These are phyloP conservation scores for Allobates femoralis DNA, from an alignment of 2,797 vertebrate genomes.

Conservation along the genomic window DNA sequence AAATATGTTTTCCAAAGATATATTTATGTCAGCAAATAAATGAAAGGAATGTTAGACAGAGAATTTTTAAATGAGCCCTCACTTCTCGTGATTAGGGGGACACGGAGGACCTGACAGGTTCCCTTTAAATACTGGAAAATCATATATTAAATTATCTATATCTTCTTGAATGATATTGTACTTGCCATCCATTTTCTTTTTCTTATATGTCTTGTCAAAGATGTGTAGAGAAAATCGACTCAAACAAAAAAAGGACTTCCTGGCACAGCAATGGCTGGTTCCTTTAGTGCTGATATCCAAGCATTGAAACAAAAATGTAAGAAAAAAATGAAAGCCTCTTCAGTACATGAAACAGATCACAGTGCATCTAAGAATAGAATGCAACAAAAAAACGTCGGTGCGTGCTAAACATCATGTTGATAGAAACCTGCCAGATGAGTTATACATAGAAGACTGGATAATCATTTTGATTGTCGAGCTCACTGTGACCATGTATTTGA, in stretches of 20 bases:
- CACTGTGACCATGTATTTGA: slow-evolving; percentile 29
- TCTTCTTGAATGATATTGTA: neutral
- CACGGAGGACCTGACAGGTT: too few species aligned
- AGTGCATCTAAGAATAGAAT: slow-evolving; percentile 38
- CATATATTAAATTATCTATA: too few species aligned
- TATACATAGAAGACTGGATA: neutral
- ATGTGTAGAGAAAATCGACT: slow-evolving; percentile 1
- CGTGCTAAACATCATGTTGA: slow-evolving; percentile 6
- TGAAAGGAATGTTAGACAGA: too few species aligned
- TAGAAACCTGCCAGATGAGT: neutral
- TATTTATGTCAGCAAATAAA: too few species aligned
- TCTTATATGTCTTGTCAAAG: neutral
- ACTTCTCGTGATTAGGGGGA: too few species aligned
- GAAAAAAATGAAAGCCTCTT: slow-evolving; percentile 22
- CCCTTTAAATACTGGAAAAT: too few species aligned
- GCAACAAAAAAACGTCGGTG: neutral
- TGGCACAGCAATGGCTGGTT: slow-evolving; percentile 8
- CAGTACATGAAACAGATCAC: slow-evolving; percentile 22
- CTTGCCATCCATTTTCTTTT: neutral
- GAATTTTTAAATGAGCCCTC: too few species aligned
- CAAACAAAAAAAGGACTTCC: slow-evolving; percentile 10
- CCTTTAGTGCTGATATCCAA: neutral
- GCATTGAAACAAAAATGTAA: slow-evolving; percentile 27
- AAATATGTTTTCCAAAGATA: too few species aligned
- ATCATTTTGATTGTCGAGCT: slow-evolving; percentile 1